Evolutionary conservation across 2,888 invertebrate genomes (phyloP).

Genomic region (Drosophila crucigera): DNA sequence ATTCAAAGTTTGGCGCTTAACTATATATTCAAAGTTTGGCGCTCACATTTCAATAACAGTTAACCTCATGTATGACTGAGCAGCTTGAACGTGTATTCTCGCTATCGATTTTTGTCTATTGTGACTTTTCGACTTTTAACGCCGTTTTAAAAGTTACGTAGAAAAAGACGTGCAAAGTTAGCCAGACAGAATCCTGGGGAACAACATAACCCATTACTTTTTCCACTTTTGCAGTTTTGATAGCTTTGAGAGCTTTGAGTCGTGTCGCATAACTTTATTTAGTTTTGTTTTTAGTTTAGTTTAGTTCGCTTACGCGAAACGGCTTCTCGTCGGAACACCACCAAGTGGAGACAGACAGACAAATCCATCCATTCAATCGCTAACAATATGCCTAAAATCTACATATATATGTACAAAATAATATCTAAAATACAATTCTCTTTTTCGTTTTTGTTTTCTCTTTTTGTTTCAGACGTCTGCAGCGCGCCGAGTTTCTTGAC

Average conservation of each 20-base stretch:
- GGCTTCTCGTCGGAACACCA: conserved; percentile 24
- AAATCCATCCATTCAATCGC: conserved; percentile 22
- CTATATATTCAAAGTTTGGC: conserved; percentile 6
- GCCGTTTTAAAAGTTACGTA: background rate
- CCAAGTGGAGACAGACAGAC: conserved; percentile 39
- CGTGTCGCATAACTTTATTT: conserved; percentile 42
- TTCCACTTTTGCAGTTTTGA: conserved; percentile 1
- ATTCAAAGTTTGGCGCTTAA: background rate
- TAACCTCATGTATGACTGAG: background rate
- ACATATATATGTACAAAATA: conserved; percentile 61
- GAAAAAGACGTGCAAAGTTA: background rate
- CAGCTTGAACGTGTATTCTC: conserved; percentile 11
- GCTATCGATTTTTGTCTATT: background rate
- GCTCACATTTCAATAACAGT: conserved; percentile 16
- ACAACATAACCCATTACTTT: background rate
- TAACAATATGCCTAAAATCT: conserved; percentile 50
- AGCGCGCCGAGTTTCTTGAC: conserved; percentile 55
- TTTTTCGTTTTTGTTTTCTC: conserved; percentile 9
- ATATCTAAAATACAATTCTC: conserved; percentile 72
- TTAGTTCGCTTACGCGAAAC: conserved; percentile 37
- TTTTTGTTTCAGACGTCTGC: conserved; percentile 53
- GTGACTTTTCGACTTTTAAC: background rate
- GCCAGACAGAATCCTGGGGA: background rate
- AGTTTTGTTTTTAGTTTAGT: conserved; percentile 4
- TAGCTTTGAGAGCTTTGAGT: conserved; percentile 1